phyloP scores from a whole-genome alignment of 2,113 vertebrate genomes.

The Chaetura pelagica region DNA sequence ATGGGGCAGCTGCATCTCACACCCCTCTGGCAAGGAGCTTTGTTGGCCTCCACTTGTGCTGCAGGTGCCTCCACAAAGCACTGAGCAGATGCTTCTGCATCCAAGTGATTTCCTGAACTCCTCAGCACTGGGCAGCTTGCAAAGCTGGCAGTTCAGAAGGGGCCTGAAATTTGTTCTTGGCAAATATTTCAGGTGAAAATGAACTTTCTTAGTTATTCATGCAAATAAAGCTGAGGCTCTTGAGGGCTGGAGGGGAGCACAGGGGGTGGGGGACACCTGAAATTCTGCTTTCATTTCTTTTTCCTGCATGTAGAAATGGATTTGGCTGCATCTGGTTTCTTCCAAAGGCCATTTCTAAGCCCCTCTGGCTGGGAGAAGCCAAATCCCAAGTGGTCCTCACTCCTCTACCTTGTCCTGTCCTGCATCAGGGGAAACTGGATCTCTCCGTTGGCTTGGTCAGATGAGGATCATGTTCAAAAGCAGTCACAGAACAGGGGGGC shows the following conservation, averaged over 20 bases:
- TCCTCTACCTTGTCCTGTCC: background rate
- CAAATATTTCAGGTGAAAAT: slow-evolving; percentile 13
- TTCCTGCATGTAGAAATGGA: background rate
- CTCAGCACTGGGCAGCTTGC: background rate
- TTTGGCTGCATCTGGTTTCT: background rate
- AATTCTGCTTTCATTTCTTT: background rate
- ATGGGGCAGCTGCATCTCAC: background rate
- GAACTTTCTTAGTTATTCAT: background rate
- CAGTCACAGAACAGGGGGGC: background rate
- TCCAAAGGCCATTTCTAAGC: background rate
- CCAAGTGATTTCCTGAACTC: background rate
- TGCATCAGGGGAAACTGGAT: background rate
- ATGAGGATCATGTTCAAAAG: background rate
- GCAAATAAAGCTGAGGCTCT: background rate
- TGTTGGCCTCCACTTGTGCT: background rate
- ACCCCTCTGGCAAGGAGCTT: background rate
- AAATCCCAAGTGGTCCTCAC: background rate
- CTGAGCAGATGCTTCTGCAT: background rate
- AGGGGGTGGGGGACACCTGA: rapidly evolving
- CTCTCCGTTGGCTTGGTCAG: background rate
- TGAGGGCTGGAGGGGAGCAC: background rate
- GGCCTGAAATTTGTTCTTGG: background rate
- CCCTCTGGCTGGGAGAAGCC: background rate
- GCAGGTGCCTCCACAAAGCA: background rate
- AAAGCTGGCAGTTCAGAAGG: background rate